Evolutionary conservation across 92 coral and sea anemone species (phyloP), one percentile per base, ranked within the genome.

Genomic region (Galaxea fascicularis): DNA sequence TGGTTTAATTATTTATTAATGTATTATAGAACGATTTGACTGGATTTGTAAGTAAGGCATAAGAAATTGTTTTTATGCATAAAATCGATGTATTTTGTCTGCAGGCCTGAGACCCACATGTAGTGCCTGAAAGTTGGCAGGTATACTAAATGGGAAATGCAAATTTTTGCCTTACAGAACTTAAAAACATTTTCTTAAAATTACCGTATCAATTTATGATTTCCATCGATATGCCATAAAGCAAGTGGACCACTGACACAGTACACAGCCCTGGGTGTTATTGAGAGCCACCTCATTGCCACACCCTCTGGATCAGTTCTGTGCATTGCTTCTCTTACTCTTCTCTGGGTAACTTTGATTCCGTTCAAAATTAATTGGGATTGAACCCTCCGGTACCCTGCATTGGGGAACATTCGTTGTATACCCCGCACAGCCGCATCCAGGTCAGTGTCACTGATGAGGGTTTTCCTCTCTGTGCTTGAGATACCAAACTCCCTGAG

Each of bases 181-280:
- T 82, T 56, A 35, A 71, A 49, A 46, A 53, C 81, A 71, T 72
- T 53, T 51, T 35, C 68, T 65, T 26, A 31, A 26, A 52, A 39
- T 80, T 62, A 90, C 93, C 93, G 58, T 51, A 90, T 90, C 26
- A 90, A 65, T 77, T 90, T 90, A 53, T 90, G 93, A 29, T 90
- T 85, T 9, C 87, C 89, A 73, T 84, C 89, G 47, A 85, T 85
- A 75, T 80, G 93, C 90, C 93, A 90, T 81, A 91, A 58, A 76
- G 89, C 79, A 46, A 91, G 67, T 52, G 94, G 91, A 21, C 94
- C 94, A 53, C 74, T 68, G 84, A 63, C 46, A 82, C 91, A 74
- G 83, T 76, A 65, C 72, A 91, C 72, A 39, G 85, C 73, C 64
- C 94, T 86, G 63, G 91, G 94, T 8, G 94, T 91, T 63, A 86